Evolutionary conservation across 2,113 vertebrate species (phyloP).

Genomic region (Malurus alboscapulatus): DNA sequence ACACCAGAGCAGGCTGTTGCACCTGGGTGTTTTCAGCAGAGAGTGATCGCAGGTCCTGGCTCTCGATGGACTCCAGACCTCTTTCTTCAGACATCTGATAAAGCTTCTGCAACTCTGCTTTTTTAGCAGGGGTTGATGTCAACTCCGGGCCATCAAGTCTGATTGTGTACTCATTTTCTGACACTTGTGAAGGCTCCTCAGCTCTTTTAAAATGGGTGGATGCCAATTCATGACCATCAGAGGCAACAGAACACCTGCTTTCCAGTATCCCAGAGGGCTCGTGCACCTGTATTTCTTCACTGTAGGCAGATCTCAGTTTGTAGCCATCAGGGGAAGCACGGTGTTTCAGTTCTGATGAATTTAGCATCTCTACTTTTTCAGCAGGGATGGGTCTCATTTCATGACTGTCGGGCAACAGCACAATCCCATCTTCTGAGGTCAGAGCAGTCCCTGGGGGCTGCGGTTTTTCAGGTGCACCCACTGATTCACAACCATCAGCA

Average conservation of each 20-base stretch:
- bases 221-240: conserved; percentile 4
- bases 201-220: neutral
- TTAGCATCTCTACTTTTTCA: neutral
- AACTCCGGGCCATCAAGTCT: conserved; percentile 56
- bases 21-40: neutral
- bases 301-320: neutral
- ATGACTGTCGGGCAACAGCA: neutral
- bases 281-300: neutral
- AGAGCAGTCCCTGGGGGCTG: conserved; percentile 30
- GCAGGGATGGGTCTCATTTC: neutral
- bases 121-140: conserved; percentile 40
- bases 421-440: conserved; percentile 50
- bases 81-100: neutral
- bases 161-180: neutral
- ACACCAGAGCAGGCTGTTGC: conserved; percentile 34
- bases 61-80: neutral
- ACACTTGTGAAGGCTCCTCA: neutral
- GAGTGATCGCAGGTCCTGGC: neutral
- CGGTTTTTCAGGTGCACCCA: neutral
- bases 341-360: conserved; percentile 57
- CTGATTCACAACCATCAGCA: conserved; percentile 22
- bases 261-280: conserved; percentile 44
- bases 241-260: conserved; percentile 34
- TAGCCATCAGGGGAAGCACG: conserved; percentile 47
- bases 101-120: neutral